Evolutionary conservation across 2,113 vertebrate species (phyloP).

Genomic region (Ariopsis seemanni): DNA sequence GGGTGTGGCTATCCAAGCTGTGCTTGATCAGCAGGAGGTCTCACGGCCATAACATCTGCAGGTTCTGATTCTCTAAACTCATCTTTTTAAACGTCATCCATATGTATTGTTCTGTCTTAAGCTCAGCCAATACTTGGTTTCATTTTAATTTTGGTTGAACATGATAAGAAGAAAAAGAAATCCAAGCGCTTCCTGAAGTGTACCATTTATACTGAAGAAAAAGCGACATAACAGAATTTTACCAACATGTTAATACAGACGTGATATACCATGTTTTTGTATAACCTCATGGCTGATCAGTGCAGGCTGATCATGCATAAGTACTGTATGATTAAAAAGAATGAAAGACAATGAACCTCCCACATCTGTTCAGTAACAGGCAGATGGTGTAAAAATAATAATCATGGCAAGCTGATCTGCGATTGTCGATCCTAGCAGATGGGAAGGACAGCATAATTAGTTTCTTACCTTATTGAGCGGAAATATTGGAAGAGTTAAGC

Average conservation of each 20-base stretch:
- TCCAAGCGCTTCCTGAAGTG: no score
- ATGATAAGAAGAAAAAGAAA: no score
- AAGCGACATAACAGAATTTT: no score
- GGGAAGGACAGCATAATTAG: constrained; percentile 35
- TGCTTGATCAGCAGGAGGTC: background rate
- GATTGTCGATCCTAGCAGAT: constrained; percentile 31
- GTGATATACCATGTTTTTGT: background rate
- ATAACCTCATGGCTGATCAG: background rate
- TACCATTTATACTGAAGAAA: no score
- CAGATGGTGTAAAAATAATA: constrained; percentile 43
- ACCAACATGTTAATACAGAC: background rate
- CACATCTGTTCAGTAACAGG: constrained; percentile 27
- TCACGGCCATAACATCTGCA: background rate
- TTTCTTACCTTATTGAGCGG: constrained; percentile 33
- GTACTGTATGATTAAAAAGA: constrained; percentile 4
- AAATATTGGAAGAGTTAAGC: constrained; percentile 20
- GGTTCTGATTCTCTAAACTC: no score
- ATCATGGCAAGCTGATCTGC: constrained; percentile 31
- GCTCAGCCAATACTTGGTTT: background rate
- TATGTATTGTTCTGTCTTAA: background rate
- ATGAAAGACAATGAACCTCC: constrained; percentile 28
- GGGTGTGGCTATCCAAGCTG: background rate
- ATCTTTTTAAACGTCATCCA: background rate
- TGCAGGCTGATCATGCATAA: background rate
- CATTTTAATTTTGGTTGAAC: background rate